Evolutionary conservation across 2,888 invertebrate species (phyloP), one percentile per base, ranked within the genome.

Genomic region (Nymphalis polychloros): DNA sequence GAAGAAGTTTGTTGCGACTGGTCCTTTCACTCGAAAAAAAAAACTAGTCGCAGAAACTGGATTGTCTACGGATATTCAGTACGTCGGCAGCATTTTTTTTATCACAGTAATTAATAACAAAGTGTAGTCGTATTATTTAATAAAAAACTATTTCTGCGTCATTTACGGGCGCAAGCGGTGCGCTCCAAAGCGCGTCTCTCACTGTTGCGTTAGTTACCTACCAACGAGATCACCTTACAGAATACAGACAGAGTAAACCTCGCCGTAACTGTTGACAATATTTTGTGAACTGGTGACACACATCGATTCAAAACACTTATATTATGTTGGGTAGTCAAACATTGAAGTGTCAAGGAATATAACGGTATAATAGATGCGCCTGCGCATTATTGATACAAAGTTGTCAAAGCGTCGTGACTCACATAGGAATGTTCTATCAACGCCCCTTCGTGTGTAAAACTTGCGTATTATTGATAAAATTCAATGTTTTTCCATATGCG

Each of bases 171-270:
- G 90, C 91, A 89, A 83, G 90, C 90, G 87, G 85, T 80, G 84
- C 86, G 87, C 86, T 86, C 85, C 79, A 80, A 82, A 77, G 85
- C 88, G 84, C 87, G 85, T 82, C 84, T 87, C 83, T 88, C 79
- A 90, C 89, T 89, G 84, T 77, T 73, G 50, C 55, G 68, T 67
- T 65, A 63, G 63, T 52, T 60, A 66, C 60, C 68, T 60, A 66
- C 60, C 68, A 35, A 46, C 72, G 68, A 75, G 72, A 74, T 71
- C 72, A 72, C 67, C 71, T 72, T 71, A 66, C 64, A 63, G 55
- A 55, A 71, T 71, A 66, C 64, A 63, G 55, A 55, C 55, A 71
- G 69, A 62, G 57, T 59, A 68, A 69, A 71, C 59, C 64, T 63
- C 53, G 27, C 60, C 66, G 66, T 63, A 66, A 47, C 16, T 53